phyloP scores from a whole-genome alignment of 1,140 invertebrate species.

The Leptinotarsa undecemlineata region DNA sequence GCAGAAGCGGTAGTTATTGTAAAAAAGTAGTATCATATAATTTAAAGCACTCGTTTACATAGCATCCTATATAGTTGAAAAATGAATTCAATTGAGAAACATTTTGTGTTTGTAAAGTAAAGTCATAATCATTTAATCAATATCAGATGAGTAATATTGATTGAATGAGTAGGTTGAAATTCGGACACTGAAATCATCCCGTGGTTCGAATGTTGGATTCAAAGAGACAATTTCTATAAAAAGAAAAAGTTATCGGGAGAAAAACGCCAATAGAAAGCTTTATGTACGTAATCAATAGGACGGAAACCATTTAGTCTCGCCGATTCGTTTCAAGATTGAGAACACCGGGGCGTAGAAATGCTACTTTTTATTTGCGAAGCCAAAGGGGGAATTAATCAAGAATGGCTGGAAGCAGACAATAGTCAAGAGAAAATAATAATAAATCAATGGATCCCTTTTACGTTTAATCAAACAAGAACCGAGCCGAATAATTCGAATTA shows the following conservation, averaged over 20 bases:
- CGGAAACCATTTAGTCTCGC: constrained; percentile 29
- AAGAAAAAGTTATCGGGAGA: neutral
- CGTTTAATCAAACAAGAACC: neutral
- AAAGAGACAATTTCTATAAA: constrained; percentile 1
- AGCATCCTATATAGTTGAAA: no score
- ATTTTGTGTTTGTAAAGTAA: no score
- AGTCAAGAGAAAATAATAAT: constrained; percentile 1
- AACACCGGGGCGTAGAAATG: constrained; percentile 7
- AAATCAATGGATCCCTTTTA: constrained; percentile 1
- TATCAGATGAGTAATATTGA: no score
- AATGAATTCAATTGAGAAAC: no score
- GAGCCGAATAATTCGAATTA: neutral
- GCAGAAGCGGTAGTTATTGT: no score
- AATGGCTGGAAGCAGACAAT: constrained; percentile 9
- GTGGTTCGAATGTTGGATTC: neutral
- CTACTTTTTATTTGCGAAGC: constrained; percentile 34
- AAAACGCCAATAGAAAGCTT: neutral
- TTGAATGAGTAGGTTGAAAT: no score
- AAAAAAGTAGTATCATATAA: no score
- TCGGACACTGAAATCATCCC: neutral
- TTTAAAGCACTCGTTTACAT: no score
- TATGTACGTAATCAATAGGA: constrained; percentile 8
- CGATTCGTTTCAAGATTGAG: constrained; percentile 38
- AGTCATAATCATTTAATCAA: no score
- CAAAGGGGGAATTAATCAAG: constrained; percentile 39